phyloP scores from a whole-genome alignment of 2,888 invertebrate species.

The Punctoribates punctum region DNA sequence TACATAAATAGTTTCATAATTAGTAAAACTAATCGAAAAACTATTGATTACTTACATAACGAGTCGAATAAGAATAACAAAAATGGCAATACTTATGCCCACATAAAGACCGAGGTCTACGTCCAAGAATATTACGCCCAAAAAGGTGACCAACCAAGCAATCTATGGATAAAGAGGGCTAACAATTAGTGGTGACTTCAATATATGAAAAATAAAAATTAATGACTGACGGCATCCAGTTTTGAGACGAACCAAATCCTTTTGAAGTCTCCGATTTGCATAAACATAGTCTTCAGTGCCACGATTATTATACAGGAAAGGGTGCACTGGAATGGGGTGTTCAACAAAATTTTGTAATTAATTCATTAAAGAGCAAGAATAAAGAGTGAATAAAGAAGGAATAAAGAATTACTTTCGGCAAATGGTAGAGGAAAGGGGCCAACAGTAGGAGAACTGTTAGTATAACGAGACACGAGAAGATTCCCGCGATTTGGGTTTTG shows the following conservation, averaged over 20 bases:
- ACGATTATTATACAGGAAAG: slow-evolving; percentile 76
- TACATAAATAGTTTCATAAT: background rate
- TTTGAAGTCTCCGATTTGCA: slow-evolving; percentile 66
- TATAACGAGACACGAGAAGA: slow-evolving; percentile 72
- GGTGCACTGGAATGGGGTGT: slow-evolving; percentile 63
- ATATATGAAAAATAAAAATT: background rate
- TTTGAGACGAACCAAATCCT: slow-evolving; percentile 72
- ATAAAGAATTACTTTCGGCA: slow-evolving; percentile 11
- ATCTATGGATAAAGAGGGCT: slow-evolving; percentile 44
- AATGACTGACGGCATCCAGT: slow-evolving; percentile 58
- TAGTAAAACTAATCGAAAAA: background rate
- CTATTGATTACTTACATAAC: slow-evolving; percentile 19
- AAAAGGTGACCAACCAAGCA: slow-evolving; percentile 76
- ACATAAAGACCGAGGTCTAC: slow-evolving; percentile 75
- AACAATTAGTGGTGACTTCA: slow-evolving; percentile 53
- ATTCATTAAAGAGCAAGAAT: background rate
- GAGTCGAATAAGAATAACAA: slow-evolving; percentile 59
- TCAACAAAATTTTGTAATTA: slow-evolving; percentile 41
- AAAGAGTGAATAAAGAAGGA: background rate
- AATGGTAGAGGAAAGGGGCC: slow-evolving; percentile 21
- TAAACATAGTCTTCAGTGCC: slow-evolving; percentile 71
- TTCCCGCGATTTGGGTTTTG: slow-evolving; percentile 72
- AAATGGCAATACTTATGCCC: slow-evolving; percentile 69
- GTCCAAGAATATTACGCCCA: slow-evolving; percentile 70
- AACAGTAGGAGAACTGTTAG: slow-evolving; percentile 72